Evolutionary conservation across 2,797 vertebrate species (phyloP).

Genomic region (Brachyrhaphis roseni): DNA sequence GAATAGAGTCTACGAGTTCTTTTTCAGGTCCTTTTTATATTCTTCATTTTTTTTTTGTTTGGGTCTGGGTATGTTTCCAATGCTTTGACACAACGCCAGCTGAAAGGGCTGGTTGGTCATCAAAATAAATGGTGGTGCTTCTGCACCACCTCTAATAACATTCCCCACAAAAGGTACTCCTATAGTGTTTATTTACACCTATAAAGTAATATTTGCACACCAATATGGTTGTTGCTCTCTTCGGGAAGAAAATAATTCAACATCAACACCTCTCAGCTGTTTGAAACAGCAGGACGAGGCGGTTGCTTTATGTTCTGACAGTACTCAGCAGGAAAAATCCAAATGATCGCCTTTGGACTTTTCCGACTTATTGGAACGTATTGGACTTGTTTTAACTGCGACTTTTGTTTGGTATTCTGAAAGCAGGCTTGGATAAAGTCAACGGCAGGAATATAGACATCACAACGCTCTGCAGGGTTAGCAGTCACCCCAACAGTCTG

Average conservation of each 20-base stretch:
- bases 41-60: not conserved
- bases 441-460: conserved; percentile 56
- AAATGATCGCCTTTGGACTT: conserved; percentile 3
- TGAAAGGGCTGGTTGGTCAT: conserved; percentile 39
- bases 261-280: conserved; percentile 6
- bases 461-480: conserved; percentile 40
- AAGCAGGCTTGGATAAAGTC: conserved; percentile 29
- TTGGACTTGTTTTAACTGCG: conserved; percentile 21
- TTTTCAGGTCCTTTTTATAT: conserved; percentile 20
- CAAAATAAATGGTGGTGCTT: conserved; percentile 55
- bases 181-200: conserved; percentile 55
- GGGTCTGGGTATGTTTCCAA: not conserved
- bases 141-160: conserved; percentile 29
- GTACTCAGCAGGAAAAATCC: conserved; percentile 8
- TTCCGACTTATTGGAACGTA: conserved; percentile 37
- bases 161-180: conserved; percentile 22
- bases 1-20: conserved; percentile 25
- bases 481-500: conserved; percentile 59
- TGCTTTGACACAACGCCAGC: conserved; percentile 7
- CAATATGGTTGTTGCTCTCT: conserved; percentile 51
- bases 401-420: conserved; percentile 44
- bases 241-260: conserved; percentile 19
- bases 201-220: conserved; percentile 37
- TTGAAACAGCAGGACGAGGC: not conserved
- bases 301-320: conserved; percentile 13